phyloP scores from a whole-genome alignment of 2,797 vertebrate species.

The Parauchenoglanis punctatus region DNA sequence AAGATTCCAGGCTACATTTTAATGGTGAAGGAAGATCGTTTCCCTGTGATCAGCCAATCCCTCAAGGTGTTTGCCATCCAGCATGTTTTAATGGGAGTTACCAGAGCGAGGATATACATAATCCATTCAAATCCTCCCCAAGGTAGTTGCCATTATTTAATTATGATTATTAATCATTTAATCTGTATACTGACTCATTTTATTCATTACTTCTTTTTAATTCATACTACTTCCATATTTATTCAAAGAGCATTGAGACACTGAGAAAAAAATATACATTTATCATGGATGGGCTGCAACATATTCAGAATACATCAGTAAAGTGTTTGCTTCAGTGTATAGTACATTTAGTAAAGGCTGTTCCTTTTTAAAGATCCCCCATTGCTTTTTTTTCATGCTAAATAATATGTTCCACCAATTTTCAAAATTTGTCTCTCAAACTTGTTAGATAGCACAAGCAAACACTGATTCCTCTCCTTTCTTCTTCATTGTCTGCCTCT shows the following conservation, averaged over 20 bases:
- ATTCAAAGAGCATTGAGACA: neutral
- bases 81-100: constrained; percentile 34
- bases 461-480: too few relatives aligned
- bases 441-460: too few relatives aligned
- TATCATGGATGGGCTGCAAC: neutral
- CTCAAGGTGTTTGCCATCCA: constrained; percentile 19
- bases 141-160: constrained; percentile 30
- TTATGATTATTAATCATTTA: constrained; percentile 33
- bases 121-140: constrained; percentile 9
- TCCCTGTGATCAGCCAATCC: neutral
- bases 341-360: neutral
- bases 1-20: constrained; percentile 28
- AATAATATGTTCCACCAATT: too few relatives aligned
- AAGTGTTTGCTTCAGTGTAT: neutral
- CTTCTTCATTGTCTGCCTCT: too few relatives aligned
- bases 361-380: neutral
- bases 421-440: too few relatives aligned
- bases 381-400: too few relatives aligned
- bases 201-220: neutral
- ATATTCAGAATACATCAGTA: neutral
- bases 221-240: neutral
- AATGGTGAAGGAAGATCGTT: constrained; percentile 27
- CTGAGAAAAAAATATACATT: neutral
- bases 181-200: constrained; percentile 18
- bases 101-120: constrained; percentile 18